A percentile compares a stretch with the other conserved stretches of the same genome.
phyloP scores from a whole-genome alignment of 2,113 vertebrate genomes.

The Tinamus guttatus region DNA sequence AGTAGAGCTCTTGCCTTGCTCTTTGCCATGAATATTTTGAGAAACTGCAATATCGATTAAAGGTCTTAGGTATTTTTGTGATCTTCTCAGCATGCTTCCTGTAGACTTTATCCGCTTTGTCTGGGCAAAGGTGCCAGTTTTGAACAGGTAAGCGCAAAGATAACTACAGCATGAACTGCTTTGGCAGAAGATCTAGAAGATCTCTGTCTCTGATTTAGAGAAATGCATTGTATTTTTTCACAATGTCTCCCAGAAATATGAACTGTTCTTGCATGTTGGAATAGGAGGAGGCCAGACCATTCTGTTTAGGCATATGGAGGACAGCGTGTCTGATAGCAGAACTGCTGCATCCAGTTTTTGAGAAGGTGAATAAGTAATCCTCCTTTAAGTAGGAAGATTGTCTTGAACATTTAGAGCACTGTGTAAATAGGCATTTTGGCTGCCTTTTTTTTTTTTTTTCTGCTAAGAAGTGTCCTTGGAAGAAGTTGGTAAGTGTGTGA shows the following conservation, averaged over 20 bases:
- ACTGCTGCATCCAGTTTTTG: background rate
- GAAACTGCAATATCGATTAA: background rate
- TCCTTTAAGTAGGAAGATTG: background rate
- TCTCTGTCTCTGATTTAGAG: background rate
- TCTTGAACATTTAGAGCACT: background rate
- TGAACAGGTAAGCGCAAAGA: background rate
- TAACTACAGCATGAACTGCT: background rate
- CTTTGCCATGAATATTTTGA: background rate
- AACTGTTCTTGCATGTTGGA: background rate
- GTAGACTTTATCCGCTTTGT: background rate
- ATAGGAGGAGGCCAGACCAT: background rate
- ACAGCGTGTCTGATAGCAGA: background rate
- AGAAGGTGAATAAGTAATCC: background rate
- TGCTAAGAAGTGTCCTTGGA: background rate
- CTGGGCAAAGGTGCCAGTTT: background rate
- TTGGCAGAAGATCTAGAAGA: background rate
- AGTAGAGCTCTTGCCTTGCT: background rate
- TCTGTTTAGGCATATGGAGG: background rate
- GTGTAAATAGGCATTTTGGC: background rate
- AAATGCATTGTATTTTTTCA: fast-evolving
- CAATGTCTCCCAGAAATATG: background rate
- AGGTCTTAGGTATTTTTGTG: background rate
- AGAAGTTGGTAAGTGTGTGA: background rate
- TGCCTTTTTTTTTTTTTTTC: too few relatives aligned
- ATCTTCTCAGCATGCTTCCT: background rate